Base-by-base conservation (phyloP, 2,113 vertebrate genomes). In the Meriones unguiculatus region DNA sequence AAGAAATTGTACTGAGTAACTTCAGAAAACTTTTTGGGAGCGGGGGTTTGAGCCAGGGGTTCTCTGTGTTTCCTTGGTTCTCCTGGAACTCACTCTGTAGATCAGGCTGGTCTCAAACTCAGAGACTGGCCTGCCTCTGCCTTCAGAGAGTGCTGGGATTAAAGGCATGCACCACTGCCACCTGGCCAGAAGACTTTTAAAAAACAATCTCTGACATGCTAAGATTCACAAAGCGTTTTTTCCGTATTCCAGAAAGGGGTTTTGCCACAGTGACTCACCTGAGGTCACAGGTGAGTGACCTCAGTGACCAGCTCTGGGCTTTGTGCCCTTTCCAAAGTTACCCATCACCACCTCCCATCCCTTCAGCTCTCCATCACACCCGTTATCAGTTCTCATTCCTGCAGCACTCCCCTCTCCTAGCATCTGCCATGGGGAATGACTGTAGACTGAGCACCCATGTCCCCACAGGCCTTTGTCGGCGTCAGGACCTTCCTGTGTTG, bases 371-470 rank as follows among this genome's bases (percentile, higher is more conserved):
- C 12, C 24, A 5, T 64, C 25, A 35, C 12, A 57, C 13, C 22
- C 18, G 13, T 24, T 6, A 10, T 67, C 50, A 12, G 3, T 35
- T 41, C 11, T n/a, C 0, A 0, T 15, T 1, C 20, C 62, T 69
- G 46, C 32, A 15, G 20, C 32, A 25, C 22, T 84, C n/a, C 13
- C 62, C 3, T 54, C 30, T n/a, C 50, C 1, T 25, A 28, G 9
- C 0, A 4, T 52, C n/a, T 50, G 59, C n/a, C 5, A 87, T 88
- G 28, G 17, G 30, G 46, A 69, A 59, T 41, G 50, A 8, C 62
- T 12, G 8, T 28, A 28, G 2, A 7, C 54, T 24, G 1, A 78
- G 20, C 77, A 82, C 62, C 20, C 20, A 32, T 62, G 59, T 41
- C 20, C 18, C 24, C 38, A 20, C 0, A 25, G 59, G 41, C 41